These are phyloP conservation scores for Prostheceraeus crozeri DNA, from an alignment of 2,888 invertebrate genomes.

Conservation along the genomic window DNA sequence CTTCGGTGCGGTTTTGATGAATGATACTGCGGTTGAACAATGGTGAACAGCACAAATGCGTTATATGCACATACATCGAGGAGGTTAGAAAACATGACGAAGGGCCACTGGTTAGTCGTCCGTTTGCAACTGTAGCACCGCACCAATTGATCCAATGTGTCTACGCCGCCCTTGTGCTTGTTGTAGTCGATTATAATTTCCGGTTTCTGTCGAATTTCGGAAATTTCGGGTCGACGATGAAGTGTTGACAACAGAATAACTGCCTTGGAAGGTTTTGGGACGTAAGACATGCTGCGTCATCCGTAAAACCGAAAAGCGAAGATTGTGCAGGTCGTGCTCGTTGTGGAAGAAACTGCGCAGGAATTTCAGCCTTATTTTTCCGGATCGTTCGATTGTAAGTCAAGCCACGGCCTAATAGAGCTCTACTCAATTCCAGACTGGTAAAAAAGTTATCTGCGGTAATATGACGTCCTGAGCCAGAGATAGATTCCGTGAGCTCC, in stretches of 20 bases:
- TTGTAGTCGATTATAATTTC: conserved; percentile 27
- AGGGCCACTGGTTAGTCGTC: not conserved
- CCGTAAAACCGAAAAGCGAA: too few relatives aligned
- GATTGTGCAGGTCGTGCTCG: too few relatives aligned
- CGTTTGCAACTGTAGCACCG: conserved; percentile 12
- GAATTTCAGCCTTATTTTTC: too few relatives aligned
- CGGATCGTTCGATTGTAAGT: too few relatives aligned
- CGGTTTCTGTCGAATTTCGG: not conserved
- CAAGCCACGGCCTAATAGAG: too few relatives aligned
- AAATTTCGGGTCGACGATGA: too few relatives aligned
- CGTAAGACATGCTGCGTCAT: conserved; percentile 28
- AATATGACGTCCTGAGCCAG: too few relatives aligned
- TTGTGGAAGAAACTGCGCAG: too few relatives aligned
- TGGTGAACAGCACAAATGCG: conserved; percentile 21
- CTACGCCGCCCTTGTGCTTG: conserved; percentile 30
- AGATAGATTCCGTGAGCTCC: too few relatives aligned
- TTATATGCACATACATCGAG: conserved; percentile 27
- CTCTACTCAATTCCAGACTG: too few relatives aligned
- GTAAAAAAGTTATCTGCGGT: too few relatives aligned
- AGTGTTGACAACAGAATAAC: conserved; percentile 28
- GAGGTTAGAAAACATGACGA: conserved; percentile 28
- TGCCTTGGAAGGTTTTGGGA: conserved; percentile 7
- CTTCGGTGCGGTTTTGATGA: conserved; percentile 2
- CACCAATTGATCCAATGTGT: conserved; percentile 30
- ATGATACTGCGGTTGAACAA: conserved; percentile 27